Conservation (phyloP, 2,113 vertebrate genomes). For the Sebastes schlegelii region DNA sequence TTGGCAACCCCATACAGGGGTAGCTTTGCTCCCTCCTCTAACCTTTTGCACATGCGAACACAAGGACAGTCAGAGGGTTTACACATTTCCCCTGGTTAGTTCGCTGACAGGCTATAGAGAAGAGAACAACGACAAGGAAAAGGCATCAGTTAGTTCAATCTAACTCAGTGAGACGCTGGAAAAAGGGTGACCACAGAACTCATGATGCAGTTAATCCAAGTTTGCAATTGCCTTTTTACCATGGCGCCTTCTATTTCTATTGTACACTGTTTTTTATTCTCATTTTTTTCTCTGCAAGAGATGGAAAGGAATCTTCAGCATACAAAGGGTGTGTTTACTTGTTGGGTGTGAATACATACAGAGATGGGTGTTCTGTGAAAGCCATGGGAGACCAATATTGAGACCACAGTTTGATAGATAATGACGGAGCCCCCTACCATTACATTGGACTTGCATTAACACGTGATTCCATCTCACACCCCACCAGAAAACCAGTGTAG, state of each 20-base stretch:
- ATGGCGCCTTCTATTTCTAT: conserved; percentile 82
- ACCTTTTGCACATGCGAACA: conserved; percentile 77
- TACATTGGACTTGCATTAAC: conserved; percentile 33
- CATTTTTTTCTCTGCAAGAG: conserved; percentile 41
- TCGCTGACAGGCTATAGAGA: conserved; percentile 69
- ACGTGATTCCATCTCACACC: conserved; percentile 18
- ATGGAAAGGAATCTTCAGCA: conserved; percentile 48
- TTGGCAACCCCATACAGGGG: conserved; percentile 60
- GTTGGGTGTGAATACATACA: conserved; percentile 31
- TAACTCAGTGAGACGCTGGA: conserved; percentile 56
- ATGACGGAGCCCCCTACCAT: conserved; percentile 25
- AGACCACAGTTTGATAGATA: conserved; percentile 24
- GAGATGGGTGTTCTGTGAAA: conserved; percentile 36
- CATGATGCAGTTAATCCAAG: conserved; percentile 77
- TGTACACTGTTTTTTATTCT: conserved; percentile 66
- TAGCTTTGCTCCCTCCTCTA: conserved; percentile 77
- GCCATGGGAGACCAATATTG: conserved; percentile 62
- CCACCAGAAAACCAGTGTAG: conserved; percentile 22
- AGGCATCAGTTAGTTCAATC: conserved; percentile 64
- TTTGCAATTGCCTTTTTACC: conserved; percentile 83
- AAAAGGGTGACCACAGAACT: conserved; percentile 71
- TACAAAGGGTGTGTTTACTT: conserved; percentile 48
- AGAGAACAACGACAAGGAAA: conserved; percentile 63
- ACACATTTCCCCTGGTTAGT: conserved; percentile 64
- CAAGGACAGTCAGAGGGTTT: conserved; percentile 70